phyloP scores from a whole-genome alignment of 2,888 invertebrate genomes.

The Doris montereyensis region DNA sequence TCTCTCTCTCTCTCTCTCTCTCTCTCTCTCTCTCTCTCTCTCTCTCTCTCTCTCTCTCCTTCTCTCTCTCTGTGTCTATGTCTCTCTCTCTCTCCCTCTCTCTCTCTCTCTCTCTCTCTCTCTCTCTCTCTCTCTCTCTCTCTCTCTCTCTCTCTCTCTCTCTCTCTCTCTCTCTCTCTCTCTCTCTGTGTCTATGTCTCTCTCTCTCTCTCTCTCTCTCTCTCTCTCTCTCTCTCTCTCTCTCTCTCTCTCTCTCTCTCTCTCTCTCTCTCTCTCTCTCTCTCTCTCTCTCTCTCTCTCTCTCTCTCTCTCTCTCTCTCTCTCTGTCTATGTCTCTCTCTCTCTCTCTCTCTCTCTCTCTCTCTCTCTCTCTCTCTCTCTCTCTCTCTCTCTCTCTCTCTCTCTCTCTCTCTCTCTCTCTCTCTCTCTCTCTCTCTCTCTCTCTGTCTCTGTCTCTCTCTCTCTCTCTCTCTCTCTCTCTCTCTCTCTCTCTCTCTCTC shows the following conservation, averaged over 20 bases:
- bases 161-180: neutral
- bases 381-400: neutral
- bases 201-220: neutral
- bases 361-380: neutral
- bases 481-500: conserved; percentile 25
- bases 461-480: neutral
- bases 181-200: neutral
- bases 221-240: neutral
- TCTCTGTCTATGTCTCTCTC: neutral
- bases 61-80: conserved; percentile 23
- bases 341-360: neutral
- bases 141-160: too few species aligned
- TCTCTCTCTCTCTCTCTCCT: conserved; percentile 26
- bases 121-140: too few species aligned
- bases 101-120: too few species aligned
- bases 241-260: neutral
- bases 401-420: neutral
- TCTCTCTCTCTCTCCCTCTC: too few species aligned
- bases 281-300: neutral
- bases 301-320: conserved; percentile 17
- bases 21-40: conserved; percentile 14
- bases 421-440: neutral
- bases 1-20: conserved; percentile 27
- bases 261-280: neutral
- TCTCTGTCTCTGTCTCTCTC: neutral